These are phyloP conservation scores for Scarus forsteni DNA, from an alignment of 2,797 vertebrate species.

Conservation along the genomic window DNA sequence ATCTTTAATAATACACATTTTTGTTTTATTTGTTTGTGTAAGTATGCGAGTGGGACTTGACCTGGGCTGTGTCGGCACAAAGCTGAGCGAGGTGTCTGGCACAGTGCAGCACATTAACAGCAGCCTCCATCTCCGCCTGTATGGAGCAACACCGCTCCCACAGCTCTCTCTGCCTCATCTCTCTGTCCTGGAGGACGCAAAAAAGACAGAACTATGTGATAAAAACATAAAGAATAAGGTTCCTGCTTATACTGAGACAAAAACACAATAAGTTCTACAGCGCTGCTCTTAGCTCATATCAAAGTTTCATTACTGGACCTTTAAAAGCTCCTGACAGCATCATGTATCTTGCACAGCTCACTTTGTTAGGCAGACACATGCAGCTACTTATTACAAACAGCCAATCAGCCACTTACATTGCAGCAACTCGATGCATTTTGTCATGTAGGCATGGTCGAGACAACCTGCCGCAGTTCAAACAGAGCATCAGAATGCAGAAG, in stretches of 20 bases:
- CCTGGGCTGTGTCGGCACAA: constrained; percentile 84
- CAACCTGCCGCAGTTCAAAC: no score
- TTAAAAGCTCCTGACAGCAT: neutral
- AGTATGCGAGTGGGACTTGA: constrained; percentile 54
- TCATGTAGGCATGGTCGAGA: no score
- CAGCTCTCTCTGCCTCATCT: constrained; percentile 77
- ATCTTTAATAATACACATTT: neutral
- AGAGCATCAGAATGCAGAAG: no score
- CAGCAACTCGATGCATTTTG: no score
- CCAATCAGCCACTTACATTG: no score
- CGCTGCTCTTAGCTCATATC: neutral
- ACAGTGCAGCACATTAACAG: constrained; percentile 79
- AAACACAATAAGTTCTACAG: neutral
- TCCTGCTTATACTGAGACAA: constrained; percentile 21
- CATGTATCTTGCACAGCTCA: neutral
- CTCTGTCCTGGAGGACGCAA: constrained; percentile 57
- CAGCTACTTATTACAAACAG: no score
- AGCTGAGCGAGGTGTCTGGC: constrained; percentile 80
- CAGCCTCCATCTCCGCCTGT: constrained; percentile 80
- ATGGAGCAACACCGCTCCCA: constrained; percentile 78
- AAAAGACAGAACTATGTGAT: constrained; percentile 3
- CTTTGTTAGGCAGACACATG: no score
- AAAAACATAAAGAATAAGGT: neutral
- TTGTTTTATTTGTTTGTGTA: no score
- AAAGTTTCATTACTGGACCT: constrained; percentile 10